Evolutionary conservation across 1,140 invertebrate genomes (phyloP).

Genomic region (Magallana angulata): DNA sequence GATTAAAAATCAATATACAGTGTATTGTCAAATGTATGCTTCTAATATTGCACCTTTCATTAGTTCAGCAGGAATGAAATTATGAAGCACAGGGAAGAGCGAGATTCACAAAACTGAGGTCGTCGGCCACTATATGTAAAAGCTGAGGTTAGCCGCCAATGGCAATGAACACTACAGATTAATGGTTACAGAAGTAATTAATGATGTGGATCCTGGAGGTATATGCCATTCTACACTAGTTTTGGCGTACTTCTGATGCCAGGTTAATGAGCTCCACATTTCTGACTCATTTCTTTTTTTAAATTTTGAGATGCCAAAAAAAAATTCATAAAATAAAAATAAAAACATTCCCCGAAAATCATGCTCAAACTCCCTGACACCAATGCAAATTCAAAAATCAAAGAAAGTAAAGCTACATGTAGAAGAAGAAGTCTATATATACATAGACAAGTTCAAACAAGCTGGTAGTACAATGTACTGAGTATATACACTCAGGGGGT

Average conservation of each 20-base stretch:
- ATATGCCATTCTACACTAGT: background rate
- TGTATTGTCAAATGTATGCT: too few species aligned
- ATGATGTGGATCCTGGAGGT: background rate
- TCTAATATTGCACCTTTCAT: too few species aligned
- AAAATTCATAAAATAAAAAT: conserved; percentile 1
- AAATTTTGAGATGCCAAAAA: background rate
- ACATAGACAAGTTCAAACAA: conserved; percentile 4
- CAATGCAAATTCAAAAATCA: conserved; percentile 15
- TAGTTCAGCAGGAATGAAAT: too few species aligned
- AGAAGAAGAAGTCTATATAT: background rate
- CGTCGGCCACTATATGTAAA: too few species aligned
- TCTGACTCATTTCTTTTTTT: background rate
- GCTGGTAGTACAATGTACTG: background rate
- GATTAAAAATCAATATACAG: too few species aligned
- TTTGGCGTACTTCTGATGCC: background rate
- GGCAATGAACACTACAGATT: conserved; percentile 5
- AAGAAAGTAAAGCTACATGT: background rate
- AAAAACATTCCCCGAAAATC: background rate
- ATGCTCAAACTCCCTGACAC: conserved; percentile 26
- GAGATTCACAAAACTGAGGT: too few species aligned
- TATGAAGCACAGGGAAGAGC: too few species aligned
- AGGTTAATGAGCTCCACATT: conserved; percentile 1
- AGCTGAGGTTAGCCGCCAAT: background rate
- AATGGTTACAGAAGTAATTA: background rate
- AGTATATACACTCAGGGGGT: conserved; percentile 20